These are phyloP conservation scores for Cydia fagiglandana DNA, from an alignment of 1,140 invertebrate genomes.

Conservation along the genomic window DNA sequence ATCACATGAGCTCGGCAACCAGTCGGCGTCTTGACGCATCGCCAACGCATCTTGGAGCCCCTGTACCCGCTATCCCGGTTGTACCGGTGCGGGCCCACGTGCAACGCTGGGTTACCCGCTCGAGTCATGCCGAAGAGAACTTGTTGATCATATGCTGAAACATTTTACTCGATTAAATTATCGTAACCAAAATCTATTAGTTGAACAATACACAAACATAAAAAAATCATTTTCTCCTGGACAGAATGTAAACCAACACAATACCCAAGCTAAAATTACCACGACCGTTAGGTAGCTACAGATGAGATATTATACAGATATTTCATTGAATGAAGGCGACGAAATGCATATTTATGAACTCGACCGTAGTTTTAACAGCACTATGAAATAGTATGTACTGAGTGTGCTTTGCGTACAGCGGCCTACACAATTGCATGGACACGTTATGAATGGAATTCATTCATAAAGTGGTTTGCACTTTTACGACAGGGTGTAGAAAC, in stretches of 20 bases:
- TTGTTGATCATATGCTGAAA: conserved; percentile 26
- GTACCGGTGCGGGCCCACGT: conserved; percentile 46
- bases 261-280: neutral
- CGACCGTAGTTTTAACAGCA: too few relatives aligned
- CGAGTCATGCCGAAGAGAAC: conserved; percentile 41
- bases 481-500: too few relatives aligned
- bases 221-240: neutral
- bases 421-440: too few relatives aligned
- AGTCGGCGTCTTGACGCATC: conserved; percentile 33
- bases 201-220: too few relatives aligned
- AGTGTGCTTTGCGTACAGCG: too few relatives aligned
- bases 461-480: too few relatives aligned
- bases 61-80: conserved; percentile 37
- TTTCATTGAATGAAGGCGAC: too few relatives aligned
- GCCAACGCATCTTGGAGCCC: conserved; percentile 44
- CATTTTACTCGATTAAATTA: conserved; percentile 32
- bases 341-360: too few relatives aligned
- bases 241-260: neutral
- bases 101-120: conserved; percentile 48
- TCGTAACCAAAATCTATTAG: neutral
- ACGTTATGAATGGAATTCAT: too few relatives aligned
- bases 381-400: too few relatives aligned
- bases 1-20: conserved; percentile 39
- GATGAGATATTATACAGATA: too few relatives aligned
- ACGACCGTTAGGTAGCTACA: too few relatives aligned